A percentile compares a stretch with the other conserved stretches of the same genome.
Evolutionary conservation across 2,888 invertebrate genomes (phyloP).

Genomic region (Dichetophora obliterata): DNA sequence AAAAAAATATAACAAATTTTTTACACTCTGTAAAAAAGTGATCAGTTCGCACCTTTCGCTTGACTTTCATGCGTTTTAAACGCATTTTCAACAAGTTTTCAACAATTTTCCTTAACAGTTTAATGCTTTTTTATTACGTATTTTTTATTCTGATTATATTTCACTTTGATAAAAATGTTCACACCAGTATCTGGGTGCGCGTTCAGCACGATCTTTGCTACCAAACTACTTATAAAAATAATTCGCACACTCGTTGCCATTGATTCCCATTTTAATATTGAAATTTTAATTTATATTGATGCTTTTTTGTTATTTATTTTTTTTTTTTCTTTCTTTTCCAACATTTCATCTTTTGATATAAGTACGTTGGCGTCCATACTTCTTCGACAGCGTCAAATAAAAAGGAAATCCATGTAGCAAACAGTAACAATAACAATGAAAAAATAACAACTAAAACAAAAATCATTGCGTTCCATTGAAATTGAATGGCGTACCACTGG

Average conservation of each 20-base stretch:
- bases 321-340: not conserved
- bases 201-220: constrained; percentile 16
- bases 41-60: constrained; percentile 18
- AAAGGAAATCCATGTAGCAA: not conserved
- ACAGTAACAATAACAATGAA: not conserved
- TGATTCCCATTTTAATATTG: not conserved
- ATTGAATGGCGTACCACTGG: not conserved
- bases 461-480: not conserved
- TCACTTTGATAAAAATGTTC: not conserved
- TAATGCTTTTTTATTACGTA: not conserved
- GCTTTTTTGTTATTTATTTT: not conserved
- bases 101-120: not conserved
- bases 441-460: not conserved
- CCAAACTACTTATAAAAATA: constrained; percentile 25
- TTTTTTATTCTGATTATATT: not conserved
- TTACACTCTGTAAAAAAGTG: no score
- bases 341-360: no score
- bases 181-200: not conserved
- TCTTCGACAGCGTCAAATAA: no score
- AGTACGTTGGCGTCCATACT: no score
- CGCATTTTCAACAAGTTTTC: constrained; percentile 13
- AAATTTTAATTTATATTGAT: not conserved
- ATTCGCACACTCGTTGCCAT: constrained; percentile 3
- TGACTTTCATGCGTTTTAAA: constrained; percentile 31
- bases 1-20: no score